Percentiles rank a stretch among this genome's conserved stretches.
Evolutionary conservation across 2,888 invertebrate species (phyloP).

Genomic region (Aproaerema taeniolella): DNA sequence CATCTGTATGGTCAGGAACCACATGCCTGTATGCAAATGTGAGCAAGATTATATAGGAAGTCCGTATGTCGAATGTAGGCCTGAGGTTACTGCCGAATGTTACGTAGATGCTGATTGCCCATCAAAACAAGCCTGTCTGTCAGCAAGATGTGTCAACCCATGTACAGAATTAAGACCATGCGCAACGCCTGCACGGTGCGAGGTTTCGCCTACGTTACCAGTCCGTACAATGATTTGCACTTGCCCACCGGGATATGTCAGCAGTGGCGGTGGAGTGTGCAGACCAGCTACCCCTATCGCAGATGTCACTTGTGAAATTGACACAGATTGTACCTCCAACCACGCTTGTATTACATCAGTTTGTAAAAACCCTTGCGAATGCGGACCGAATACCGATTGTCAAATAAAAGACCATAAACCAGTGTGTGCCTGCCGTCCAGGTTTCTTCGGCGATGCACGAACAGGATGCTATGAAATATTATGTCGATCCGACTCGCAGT

Average conservation of each 20-base stretch:
- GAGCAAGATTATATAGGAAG: constrained; percentile 86
- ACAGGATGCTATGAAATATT: constrained; percentile 86
- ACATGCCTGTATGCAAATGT: constrained; percentile 91
- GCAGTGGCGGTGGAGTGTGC: constrained; percentile 90
- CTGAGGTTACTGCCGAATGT: constrained; percentile 86
- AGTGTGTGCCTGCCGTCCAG: constrained; percentile 89
- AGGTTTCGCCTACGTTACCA: constrained; percentile 88
- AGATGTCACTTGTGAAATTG: constrained; percentile 82
- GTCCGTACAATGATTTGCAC: constrained; percentile 93
- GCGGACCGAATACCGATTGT: constrained; percentile 91
- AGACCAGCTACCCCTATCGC: constrained; percentile 82
- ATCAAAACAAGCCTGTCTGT: constrained; percentile 86
- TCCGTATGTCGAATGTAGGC: constrained; percentile 88
- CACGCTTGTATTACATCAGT: constrained; percentile 88
- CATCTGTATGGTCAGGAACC: constrained; percentile 88
- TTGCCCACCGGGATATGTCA: constrained; percentile 92
- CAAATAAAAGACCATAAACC: constrained; percentile 91
- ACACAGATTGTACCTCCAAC: constrained; percentile 86
- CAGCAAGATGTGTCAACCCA: constrained; percentile 89
- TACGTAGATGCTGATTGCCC: constrained; percentile 90
- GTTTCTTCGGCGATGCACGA: constrained; percentile 91
- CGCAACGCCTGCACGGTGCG: constrained; percentile 86
- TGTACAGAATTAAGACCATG: constrained; percentile 88
- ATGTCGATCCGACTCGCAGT: constrained; percentile 86
- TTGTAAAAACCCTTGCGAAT: constrained; percentile 90